Percentiles rank a stretch among this genome's conserved stretches.
These are phyloP conservation scores for Heliopora coerulea DNA, from an alignment of 92 coral and sea anemone genomes.

Conservation along the genomic window DNA sequence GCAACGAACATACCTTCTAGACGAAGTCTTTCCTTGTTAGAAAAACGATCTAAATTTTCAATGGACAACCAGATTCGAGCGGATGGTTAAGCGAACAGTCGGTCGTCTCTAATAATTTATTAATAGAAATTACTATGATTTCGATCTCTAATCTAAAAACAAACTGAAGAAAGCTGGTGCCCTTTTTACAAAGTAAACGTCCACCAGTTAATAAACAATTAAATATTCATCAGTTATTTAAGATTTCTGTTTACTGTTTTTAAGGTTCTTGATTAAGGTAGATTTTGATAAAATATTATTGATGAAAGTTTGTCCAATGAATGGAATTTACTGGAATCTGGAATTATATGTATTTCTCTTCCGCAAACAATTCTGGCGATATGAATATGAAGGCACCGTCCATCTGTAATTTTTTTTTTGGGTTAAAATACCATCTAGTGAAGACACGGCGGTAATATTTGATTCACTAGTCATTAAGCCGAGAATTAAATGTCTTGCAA, in stretches of 20 bases:
- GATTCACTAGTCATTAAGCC: no score
- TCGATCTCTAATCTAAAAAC: conserved; percentile 29
- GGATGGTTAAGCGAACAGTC: conserved; percentile 31
- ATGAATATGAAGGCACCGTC: no score
- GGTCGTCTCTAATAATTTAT: conserved; percentile 39
- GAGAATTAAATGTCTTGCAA: no score
- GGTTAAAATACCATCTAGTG: no score
- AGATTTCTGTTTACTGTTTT: no score
- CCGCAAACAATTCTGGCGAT: no score
- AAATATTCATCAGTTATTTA: conserved; percentile 23
- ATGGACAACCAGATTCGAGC: conserved; percentile 16
- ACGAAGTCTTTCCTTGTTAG: conserved; percentile 28
- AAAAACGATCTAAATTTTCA: conserved; percentile 24
- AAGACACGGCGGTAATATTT: no score
- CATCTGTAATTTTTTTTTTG: no score
- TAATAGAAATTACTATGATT: conserved; percentile 34
- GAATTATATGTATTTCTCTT: no score
- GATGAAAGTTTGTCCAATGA: background rate
- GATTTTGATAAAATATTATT: background rate
- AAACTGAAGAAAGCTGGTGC: conserved; percentile 41
- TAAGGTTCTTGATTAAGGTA: background rate
- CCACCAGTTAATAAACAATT: conserved; percentile 27
- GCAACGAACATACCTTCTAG: conserved; percentile 26
- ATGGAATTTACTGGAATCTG: background rate
- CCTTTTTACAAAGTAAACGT: conserved; percentile 18